A percentile compares a stretch with the other conserved stretches of the same genome.
phyloP scores from a whole-genome alignment of 2,888 invertebrate genomes.

The Sphaerophoria taeniata region DNA sequence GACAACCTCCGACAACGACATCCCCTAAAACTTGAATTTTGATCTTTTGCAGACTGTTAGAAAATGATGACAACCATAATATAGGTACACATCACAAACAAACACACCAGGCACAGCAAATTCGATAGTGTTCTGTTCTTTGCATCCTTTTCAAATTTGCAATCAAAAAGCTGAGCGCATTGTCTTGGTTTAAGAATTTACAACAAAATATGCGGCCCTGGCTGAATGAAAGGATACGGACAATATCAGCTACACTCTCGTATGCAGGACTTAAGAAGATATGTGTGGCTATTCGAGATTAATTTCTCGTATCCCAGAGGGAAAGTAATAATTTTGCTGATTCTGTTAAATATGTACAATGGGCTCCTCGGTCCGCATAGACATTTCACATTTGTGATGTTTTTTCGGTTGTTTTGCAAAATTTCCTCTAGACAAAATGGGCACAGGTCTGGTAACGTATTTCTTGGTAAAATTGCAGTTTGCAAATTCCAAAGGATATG shows the following conservation, averaged over 20 bases:
- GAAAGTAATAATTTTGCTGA: slow-evolving; percentile 71
- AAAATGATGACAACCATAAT: slow-evolving; percentile 58
- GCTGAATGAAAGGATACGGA: slow-evolving; percentile 19
- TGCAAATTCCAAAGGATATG: slow-evolving; percentile 25
- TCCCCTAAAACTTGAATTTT: slow-evolving; percentile 4
- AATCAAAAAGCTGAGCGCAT: slow-evolving; percentile 57
- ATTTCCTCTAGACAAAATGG: background rate
- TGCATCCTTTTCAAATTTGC: slow-evolving; percentile 60
- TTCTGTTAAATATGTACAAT: slow-evolving; percentile 56
- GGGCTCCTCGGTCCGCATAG: background rate
- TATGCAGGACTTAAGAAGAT: slow-evolving; percentile 9
- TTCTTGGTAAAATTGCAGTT: slow-evolving; percentile 9
- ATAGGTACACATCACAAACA: slow-evolving; percentile 11
- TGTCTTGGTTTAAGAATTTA: slow-evolving; percentile 60
- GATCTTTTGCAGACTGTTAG: slow-evolving; percentile 31
- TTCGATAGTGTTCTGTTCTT: slow-evolving; percentile 1
- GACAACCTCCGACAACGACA: slow-evolving; percentile 20
- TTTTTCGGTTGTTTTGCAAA: slow-evolving; percentile 6
- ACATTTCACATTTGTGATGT: background rate
- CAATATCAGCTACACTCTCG: background rate
- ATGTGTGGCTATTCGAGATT: slow-evolving; percentile 53
- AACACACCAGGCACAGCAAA: background rate
- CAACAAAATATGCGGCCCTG: slow-evolving; percentile 58
- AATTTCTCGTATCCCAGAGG: slow-evolving; percentile 68
- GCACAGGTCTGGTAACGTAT: background rate